Percentiles rank a stretch among this genome's conserved stretches.
phyloP scores from a whole-genome alignment of 2,797 vertebrate species.

The Myiotriccus ornatus region DNA sequence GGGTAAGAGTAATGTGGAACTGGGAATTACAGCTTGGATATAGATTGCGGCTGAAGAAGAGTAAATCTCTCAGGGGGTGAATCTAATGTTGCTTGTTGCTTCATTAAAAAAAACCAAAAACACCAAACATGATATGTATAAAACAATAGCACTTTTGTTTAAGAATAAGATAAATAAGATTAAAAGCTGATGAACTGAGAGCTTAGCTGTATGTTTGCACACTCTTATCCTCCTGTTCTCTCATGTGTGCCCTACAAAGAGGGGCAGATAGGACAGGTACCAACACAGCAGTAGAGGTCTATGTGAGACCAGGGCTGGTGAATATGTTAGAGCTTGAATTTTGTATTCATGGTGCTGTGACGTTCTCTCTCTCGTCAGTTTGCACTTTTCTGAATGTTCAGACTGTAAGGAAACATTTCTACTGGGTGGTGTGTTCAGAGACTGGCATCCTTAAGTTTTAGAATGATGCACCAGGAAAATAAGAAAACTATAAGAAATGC shows the following conservation, averaged over 20 bases:
- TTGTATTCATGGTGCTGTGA: neutral
- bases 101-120: neutral
- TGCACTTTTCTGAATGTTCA: neutral
- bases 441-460: neutral
- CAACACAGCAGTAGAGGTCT: neutral
- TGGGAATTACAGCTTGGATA: neutral
- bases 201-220: neutral
- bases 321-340: neutral
- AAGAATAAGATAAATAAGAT: neutral
- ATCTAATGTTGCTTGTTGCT: neutral
- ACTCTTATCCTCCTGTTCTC: neutral
- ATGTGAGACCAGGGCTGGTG: neutral
- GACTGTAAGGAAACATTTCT: neutral
- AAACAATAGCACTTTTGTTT: neutral
- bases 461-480: neutral
- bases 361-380: neutral
- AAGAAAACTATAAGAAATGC: neutral
- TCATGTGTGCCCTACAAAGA: fast-evolving
- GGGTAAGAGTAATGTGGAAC: neutral
- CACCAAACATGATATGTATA: neutral
- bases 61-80: neutral
- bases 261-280: too few species aligned
- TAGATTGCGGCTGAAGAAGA: neutral
- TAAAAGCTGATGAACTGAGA: neutral
- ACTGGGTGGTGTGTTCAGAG: neutral